Base-by-base conservation (phyloP, 2,797 vertebrate species). In the Trematomus bernacchii region DNA sequence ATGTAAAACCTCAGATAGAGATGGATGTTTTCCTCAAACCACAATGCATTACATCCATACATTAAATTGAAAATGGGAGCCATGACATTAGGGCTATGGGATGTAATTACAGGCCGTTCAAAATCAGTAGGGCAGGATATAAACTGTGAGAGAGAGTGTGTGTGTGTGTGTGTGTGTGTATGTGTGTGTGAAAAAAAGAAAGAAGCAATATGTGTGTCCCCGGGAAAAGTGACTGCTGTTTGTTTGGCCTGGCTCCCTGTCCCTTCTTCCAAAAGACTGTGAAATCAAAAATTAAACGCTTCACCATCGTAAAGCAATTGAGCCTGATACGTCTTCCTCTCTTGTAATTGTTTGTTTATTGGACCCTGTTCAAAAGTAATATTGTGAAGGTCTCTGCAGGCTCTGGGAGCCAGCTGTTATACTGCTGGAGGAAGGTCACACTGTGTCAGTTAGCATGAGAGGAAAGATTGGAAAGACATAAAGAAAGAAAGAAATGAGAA, bases 301-400 rank as follows among this genome's bases (percentile, higher is more conserved):
- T 85, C 61, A 27, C 82, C 83, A 85, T 94, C 75, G 18, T 86
- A 85, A 90, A 91, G 88, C 90, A 87, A 87, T 91, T 91, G 86
- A 85, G 88, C 63, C 88, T 75, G 88, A 92, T 91, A 89, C 60
- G 84, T 92, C 91, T 80, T 91, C 88, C 80, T 86, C 85, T 79
- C 82, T 85, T 87, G 90, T 94, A 93, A 95, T 94, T 92, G 94
- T 94, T 95, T 95, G 91, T 95, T 94, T 94, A 94, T 94, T 94
- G 92, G 92, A 88, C 75, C 73, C 86, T 86, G 80, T 91, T 93
- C 92, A 92, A 92, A 93, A 87, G 88, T 79, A 90, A 88, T 81
- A 78, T 86, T 87, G 83, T 58, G 73, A 80, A 77, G 82, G 83
- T 88, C 83, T 90, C 63, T 51, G 82, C 67, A 76, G 84, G 78